These are phyloP conservation scores for Dendrolimus pini DNA, from an alignment of 2,888 invertebrate genomes.

Conservation along the genomic window DNA sequence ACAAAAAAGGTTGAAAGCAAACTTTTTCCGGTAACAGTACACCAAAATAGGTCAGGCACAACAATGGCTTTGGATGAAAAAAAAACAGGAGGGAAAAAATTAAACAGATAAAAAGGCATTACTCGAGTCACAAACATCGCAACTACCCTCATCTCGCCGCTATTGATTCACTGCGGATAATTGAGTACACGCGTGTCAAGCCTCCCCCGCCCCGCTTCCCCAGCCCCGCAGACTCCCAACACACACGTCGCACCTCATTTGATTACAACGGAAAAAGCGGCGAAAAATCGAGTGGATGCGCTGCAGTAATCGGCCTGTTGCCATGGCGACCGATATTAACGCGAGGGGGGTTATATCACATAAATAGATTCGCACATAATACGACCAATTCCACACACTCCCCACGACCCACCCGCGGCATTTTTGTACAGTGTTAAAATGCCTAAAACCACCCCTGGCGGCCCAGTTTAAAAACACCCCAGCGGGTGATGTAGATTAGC, in stretches of 20 bases:
- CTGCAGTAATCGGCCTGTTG: constrained; percentile 70
- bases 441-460: constrained; percentile 39
- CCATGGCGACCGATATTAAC: constrained; percentile 72
- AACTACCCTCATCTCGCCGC: constrained; percentile 75
- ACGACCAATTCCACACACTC: constrained; percentile 68
- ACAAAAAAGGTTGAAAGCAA: constrained; percentile 7
- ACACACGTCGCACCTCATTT: constrained; percentile 72
- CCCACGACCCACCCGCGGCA: constrained; percentile 39
- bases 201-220: constrained; percentile 26
- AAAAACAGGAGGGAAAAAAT: constrained; percentile 31
- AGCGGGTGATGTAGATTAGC: constrained; percentile 77
- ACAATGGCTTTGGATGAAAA: constrained; percentile 7
- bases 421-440: constrained; percentile 74
- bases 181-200: constrained; percentile 74
- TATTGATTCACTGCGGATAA: constrained; percentile 77
- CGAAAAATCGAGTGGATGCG: constrained; percentile 73
- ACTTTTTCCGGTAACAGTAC: constrained; percentile 1
- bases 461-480: constrained; percentile 50
- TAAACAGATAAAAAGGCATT: constrained; percentile 58
- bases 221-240: constrained; percentile 25
- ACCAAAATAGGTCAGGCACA: constrained; percentile 28
- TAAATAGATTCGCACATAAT: constrained; percentile 75
- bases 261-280: constrained; percentile 76
- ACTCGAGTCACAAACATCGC: constrained; percentile 54
- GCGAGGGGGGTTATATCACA: constrained; percentile 52